Base-by-base conservation (phyloP, 2,797 vertebrate genomes). In the Takifugu ocellatus region DNA sequence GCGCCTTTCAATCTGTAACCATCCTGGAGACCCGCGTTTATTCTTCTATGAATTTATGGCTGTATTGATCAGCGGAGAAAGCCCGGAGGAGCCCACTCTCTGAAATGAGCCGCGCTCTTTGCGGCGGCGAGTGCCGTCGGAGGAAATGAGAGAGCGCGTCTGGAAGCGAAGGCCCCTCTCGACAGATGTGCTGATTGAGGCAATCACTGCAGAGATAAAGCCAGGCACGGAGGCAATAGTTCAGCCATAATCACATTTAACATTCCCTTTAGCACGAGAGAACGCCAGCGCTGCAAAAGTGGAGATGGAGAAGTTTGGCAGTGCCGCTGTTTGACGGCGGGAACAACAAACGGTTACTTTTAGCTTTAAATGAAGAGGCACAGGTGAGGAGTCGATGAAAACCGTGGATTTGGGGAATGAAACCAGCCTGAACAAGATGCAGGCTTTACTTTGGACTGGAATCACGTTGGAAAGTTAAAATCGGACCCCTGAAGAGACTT, bases 41-140 rank as follows among this genome's bases (percentile, higher is more conserved):
- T 70, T 69, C 50, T 80, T 74, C 60, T 52, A 70, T 73, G 67
- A 72, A 82, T 84, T 66, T 81, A 83, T 66, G 66, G 62, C 50
- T 0, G 16, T 72, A 87, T 87, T 81, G 85, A 87, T 87, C 72
- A 70, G 75, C 49, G 21, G 56, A 70, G 79, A 82, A 70, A 66
- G 68, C 72, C 60, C 54, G 78, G 79, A 75, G 69, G 65, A 68
- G 51, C 73, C 63, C 52, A 3, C 57, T 67, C 61, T 63, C 53
- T 49, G 58, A 69, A 83, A 83, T 42, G 62, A 63, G 60, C 70
- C 31, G 54, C 10, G 58, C 71, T 70, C 72, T 79, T 82, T 72
- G 72, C 74, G 66, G 74, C 73, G 71, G 72, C 70, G 82, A 82
- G 73, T 63, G 79, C 67, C 70, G 76, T 86, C 73, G 66, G 57